Conservation (phyloP, 2,113 vertebrate genomes). For the Oryzias celebensis region DNA sequence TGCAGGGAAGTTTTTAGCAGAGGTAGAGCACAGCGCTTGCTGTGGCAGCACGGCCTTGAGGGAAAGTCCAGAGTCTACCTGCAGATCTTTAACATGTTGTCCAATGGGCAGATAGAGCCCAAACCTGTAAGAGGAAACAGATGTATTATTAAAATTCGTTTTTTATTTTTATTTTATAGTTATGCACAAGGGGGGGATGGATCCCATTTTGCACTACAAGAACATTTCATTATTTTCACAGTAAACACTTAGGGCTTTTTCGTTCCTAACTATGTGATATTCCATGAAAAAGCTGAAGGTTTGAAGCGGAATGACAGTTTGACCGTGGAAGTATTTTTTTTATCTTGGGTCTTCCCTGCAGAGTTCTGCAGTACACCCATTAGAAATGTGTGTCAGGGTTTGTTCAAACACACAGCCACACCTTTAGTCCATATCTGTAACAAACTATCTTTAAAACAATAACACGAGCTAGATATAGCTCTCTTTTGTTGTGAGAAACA, state of each 20-base stretch:
- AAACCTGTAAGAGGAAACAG: slow-evolving; percentile 29
- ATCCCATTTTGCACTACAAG: too few species aligned
- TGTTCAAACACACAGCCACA: not conserved
- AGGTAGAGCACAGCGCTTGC: slow-evolving; percentile 2
- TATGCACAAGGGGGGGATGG: too few species aligned
- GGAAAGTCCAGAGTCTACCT: slow-evolving; percentile 21
- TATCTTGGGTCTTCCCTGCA: too few species aligned
- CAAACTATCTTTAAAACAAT: not conserved
- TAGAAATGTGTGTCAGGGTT: not conserved
- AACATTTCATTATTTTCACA: too few species aligned
- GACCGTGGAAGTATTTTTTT: too few species aligned
- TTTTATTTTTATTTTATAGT: too few species aligned
- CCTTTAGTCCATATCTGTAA: not conserved
- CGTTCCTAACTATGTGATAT: too few species aligned
- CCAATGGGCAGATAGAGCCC: slow-evolving; percentile 19
- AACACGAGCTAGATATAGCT: not conserved
- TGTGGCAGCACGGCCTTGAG: not conserved
- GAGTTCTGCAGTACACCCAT: too few species aligned
- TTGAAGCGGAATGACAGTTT: too few species aligned
- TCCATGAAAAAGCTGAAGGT: too few species aligned
- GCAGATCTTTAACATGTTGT: slow-evolving; percentile 12
- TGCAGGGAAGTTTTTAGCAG: not conserved
- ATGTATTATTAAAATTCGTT: not conserved
- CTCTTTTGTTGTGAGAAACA: too few species aligned
- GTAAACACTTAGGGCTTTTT: too few species aligned